Evolutionary conservation across 2,888 invertebrate genomes (phyloP).

Genomic region (Baronia brevicornis): DNA sequence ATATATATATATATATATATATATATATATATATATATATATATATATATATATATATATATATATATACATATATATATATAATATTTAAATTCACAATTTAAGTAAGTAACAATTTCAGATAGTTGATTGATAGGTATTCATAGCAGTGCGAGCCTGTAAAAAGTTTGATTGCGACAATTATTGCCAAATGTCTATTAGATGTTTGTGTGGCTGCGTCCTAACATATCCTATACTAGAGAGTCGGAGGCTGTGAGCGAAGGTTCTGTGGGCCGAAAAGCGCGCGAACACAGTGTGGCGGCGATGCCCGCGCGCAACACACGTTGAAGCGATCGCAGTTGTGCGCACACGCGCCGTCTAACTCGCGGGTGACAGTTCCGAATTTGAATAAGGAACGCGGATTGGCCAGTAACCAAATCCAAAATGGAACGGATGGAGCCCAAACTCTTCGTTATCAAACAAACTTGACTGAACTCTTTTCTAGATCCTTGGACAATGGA

Average conservation of each 20-base stretch:
- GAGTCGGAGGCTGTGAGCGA: conserved; percentile 55
- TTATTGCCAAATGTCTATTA: conserved; percentile 23
- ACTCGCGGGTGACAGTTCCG: conserved; percentile 48
- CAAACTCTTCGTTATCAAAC: conserved; percentile 38
- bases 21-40: no score
- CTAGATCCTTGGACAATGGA: conserved; percentile 5
- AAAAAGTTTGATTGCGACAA: conserved; percentile 51
- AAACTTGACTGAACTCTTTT: conserved; percentile 30
- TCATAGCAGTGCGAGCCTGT: no score
- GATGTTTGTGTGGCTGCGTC: conserved; percentile 17
- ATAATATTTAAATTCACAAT: no score
- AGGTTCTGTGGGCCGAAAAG: conserved; percentile 68
- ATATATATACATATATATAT: no score
- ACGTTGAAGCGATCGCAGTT: conserved; percentile 63
- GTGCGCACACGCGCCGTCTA: conserved; percentile 50
- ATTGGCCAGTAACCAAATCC: conserved; percentile 12
- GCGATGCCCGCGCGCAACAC: conserved; percentile 67
- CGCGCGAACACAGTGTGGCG: conserved; percentile 74
- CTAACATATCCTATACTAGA: conserved; percentile 47
- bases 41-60: no score
- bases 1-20: no score
- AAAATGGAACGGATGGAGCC: conserved; percentile 52
- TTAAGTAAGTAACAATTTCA: no score
- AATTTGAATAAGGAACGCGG: conserved; percentile 34
- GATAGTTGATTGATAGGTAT: no score